Conservation (phyloP, 2,888 invertebrate genomes). For the Cerceris ruficornis region DNA sequence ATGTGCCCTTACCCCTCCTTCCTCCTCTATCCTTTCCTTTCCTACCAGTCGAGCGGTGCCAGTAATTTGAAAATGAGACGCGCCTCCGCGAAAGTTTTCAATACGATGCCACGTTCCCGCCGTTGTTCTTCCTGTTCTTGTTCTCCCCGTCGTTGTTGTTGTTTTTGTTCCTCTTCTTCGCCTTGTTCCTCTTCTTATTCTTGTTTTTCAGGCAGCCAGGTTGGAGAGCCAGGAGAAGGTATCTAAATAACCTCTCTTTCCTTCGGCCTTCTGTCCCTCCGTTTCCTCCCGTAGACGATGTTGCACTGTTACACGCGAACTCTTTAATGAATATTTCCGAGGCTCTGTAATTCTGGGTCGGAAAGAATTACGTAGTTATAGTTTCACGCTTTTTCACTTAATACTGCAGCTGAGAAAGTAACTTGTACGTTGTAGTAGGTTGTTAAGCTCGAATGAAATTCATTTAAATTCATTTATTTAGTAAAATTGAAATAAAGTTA, state of each 20-base stretch:
- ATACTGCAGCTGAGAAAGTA: slow-evolving; percentile 3
- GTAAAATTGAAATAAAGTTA: neutral
- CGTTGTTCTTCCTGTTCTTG: slow-evolving; percentile 25
- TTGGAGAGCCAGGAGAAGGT: slow-evolving; percentile 36
- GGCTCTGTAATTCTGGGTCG: slow-evolving; percentile 31
- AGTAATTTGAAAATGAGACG: slow-evolving; percentile 74
- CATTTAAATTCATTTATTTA: neutral
- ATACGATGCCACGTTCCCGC: slow-evolving; percentile 55
- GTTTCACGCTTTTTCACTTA: slow-evolving; percentile 20
- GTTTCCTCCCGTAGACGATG: slow-evolving; percentile 12
- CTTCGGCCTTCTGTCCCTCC: neutral
- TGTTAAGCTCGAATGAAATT: neutral
- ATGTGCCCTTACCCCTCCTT: slow-evolving; percentile 55
- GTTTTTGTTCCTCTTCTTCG: slow-evolving; percentile 15
- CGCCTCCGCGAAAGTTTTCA: slow-evolving; percentile 69
- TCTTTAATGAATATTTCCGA: slow-evolving; percentile 51
- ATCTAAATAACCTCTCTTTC: slow-evolving; percentile 1
- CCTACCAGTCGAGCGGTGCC: slow-evolving; percentile 40
- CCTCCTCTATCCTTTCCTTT: neutral
- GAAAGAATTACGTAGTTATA: slow-evolving; percentile 26
- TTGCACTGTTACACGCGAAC: slow-evolving; percentile 18
- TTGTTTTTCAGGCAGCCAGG: slow-evolving; percentile 31
- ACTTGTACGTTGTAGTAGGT: slow-evolving; percentile 2
- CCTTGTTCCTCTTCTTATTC: neutral
- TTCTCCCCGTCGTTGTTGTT: slow-evolving; percentile 20